These are phyloP conservation scores for Epistrophella euchroma DNA, from an alignment of 2,888 invertebrate genomes.

Conservation along the genomic window DNA sequence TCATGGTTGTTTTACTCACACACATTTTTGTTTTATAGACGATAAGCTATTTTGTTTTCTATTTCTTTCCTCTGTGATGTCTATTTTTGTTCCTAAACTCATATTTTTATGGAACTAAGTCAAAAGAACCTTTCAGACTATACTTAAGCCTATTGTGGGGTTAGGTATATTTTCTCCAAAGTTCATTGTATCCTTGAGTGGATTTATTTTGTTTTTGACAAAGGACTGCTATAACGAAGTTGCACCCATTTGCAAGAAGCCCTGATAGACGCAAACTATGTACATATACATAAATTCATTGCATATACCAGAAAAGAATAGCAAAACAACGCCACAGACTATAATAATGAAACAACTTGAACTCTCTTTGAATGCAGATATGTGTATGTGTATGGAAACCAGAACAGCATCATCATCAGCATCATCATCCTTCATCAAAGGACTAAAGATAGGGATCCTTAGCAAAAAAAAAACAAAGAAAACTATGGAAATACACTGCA, in stretches of 20 bases:
- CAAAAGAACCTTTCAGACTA: conserved; percentile 61
- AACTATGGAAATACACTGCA: conserved; percentile 35
- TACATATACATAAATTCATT: background rate
- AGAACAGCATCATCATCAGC: conserved; percentile 39
- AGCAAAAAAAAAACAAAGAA: conserved; percentile 62
- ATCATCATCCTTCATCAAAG: conserved; percentile 34
- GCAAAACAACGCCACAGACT: conserved; percentile 61
- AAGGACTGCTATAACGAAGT: conserved; percentile 63
- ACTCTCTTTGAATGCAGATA: conserved; percentile 52
- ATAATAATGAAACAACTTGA: conserved; percentile 72
- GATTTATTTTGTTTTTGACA: conserved; percentile 50
- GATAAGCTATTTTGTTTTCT: background rate
- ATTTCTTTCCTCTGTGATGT: background rate
- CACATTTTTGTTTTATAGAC: conserved; percentile 19
- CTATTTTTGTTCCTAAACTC: background rate
- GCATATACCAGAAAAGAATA: background rate
- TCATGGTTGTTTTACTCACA: conserved; percentile 33
- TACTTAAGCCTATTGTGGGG: conserved; percentile 45
- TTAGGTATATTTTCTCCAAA: conserved; percentile 25
- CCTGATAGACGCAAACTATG: conserved; percentile 33
- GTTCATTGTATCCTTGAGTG: conserved; percentile 63
- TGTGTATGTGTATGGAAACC: conserved; percentile 4
- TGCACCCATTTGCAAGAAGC: conserved; percentile 55
- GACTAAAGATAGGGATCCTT: conserved; percentile 42
- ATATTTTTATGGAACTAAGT: conserved; percentile 36